Percentiles rank a stretch among this genome's conserved stretches.
phyloP scores from a whole-genome alignment of 2,113 vertebrate genomes.

The Etheostoma spectabile region DNA sequence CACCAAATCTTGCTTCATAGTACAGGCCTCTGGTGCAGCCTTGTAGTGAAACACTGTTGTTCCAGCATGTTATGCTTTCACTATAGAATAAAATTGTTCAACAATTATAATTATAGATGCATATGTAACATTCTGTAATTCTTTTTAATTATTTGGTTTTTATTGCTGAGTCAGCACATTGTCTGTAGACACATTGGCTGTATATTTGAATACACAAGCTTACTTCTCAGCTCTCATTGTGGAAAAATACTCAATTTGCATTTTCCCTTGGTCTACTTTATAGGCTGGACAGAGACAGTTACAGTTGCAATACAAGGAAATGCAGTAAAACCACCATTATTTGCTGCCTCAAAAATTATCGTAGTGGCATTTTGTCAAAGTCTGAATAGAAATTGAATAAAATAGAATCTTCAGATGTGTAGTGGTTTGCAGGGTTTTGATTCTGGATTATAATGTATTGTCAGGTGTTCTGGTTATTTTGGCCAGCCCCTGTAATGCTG shows the following conservation, averaged over 20 bases:
- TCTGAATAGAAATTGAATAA: background rate
- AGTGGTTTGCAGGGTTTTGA: background rate
- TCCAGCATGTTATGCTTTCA: background rate
- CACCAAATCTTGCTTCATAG: too few relatives aligned
- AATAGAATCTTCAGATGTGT: background rate
- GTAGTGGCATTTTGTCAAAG: background rate
- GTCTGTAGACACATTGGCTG: background rate
- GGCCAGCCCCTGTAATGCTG: background rate
- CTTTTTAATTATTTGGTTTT: background rate
- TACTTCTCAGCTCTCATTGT: background rate
- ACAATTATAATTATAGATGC: background rate
- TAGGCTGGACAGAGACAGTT: background rate
- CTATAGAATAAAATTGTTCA: background rate
- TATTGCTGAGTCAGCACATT: slow-evolving; percentile 4
- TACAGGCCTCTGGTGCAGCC: background rate
- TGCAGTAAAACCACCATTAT: background rate
- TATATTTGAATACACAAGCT: background rate
- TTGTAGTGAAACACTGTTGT: background rate
- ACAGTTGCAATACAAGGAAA: background rate
- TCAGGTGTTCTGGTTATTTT: background rate
- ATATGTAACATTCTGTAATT: background rate
- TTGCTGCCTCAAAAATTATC: background rate
- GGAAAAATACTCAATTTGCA: background rate
- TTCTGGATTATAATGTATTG: background rate
- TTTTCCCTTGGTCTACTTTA: background rate